Evolutionary conservation across 2,888 invertebrate genomes (phyloP).

Genomic region (Latrodectus elegans): DNA sequence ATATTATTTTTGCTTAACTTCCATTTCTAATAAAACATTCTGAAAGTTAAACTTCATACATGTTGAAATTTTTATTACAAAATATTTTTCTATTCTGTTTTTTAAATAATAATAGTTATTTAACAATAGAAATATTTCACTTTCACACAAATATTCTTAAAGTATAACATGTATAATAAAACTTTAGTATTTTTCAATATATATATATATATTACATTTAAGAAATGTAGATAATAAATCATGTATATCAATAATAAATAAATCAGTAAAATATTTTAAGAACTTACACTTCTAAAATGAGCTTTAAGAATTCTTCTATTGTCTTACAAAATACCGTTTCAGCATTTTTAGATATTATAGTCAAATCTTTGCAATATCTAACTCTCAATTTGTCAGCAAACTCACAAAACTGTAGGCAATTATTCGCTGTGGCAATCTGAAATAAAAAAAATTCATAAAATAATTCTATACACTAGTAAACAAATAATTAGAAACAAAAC

Average conservation of each 20-base stretch:
- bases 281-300: slow-evolving; percentile 71
- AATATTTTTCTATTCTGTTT: no score
- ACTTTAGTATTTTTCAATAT: not conserved
- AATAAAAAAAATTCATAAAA: not conserved
- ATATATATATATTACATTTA: no score
- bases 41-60: no score
- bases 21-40: no score
- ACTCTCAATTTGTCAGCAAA: slow-evolving; percentile 90
- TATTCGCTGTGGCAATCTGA: slow-evolving; percentile 71
- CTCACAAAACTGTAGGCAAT: slow-evolving; percentile 89
- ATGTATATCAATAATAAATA: no score
- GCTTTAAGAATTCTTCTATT: slow-evolving; percentile 81
- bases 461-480: not conserved
- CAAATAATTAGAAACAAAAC: not conserved
- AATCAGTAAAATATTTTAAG: not conserved
- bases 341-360: slow-evolving; percentile 79
- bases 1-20: no score
- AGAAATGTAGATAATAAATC: no score
- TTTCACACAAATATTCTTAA: no score
- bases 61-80: no score
- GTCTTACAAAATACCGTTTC: slow-evolving; percentile 81
- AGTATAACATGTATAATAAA: not conserved
- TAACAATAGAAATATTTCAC: no score
- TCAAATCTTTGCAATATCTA: slow-evolving; percentile 82
- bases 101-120: no score